Base-by-base conservation (phyloP, 2,113 vertebrate genomes). In the Polypterus bichir region DNA sequence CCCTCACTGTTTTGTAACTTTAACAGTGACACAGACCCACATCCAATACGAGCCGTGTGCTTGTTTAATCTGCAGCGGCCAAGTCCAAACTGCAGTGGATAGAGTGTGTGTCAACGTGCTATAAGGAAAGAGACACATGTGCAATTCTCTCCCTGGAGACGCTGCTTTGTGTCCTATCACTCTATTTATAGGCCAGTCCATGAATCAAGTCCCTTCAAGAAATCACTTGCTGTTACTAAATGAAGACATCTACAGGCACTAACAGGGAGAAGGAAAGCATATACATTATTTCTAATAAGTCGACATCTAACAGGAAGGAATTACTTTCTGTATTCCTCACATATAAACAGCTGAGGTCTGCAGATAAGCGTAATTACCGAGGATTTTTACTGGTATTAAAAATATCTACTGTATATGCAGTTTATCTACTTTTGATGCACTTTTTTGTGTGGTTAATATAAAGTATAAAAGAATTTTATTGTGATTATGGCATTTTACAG, bases 1-100 rank as follows among this genome's bases (percentile, higher is more conserved):
- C 48, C 46, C 45, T 10, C 57, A 47, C 57, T 59, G 46, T 60
- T 49, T 54, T 45, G 8, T 45, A 59, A 9, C 44, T 5, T 8
- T 60, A 3, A 59, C 9, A 9, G 44, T 27, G 46, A 10, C 61
- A 56, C 45, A 46, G 11, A 27, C 27, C 27, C 27, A 27, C 27
- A 27, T 27, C 27, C 27, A 27, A 27, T 27, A 51, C 9, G 6
- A 51, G 49, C 49, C 6, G 49, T 9, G 9, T 51, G 49, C 49
- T 51, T 9, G 6, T 51, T 51, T 27, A 27, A 27, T 51, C 49
- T 59, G 60, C 60, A 9, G 56, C 27, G 11, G 55, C 48, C 49
- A 59, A 58, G 60, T 56, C 60, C 59, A 57, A 48, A 51, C 58
- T 27, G 8, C 27, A 59, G 59, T 48, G 49, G 44, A 61, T 62